Base-by-base conservation (phyloP, 2,113 vertebrate genomes). In the Oxygymnocypris stewartii region DNA sequence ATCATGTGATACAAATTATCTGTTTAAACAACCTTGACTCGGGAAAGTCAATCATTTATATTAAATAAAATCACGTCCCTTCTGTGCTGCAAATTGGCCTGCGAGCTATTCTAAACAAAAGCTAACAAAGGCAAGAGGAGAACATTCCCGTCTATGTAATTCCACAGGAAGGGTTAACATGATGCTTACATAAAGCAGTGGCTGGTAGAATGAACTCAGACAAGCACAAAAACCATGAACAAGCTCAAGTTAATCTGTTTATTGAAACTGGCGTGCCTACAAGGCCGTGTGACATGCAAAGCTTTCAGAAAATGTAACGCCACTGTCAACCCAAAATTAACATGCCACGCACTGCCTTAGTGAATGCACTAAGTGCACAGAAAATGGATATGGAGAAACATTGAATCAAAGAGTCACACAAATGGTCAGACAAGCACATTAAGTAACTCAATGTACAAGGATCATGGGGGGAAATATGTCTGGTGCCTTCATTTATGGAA, bases 181-280 rank as follows among this genome's bases (percentile, higher is more conserved):
- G 54, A 57, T 79, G 78, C 54, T 80, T 40, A 67, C 79, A 67
- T 49, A 76, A 76, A n/a, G 73, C 42, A 49, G 2, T 11, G 57
- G 12, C 54, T 80, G 57, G 78, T 18, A 37, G 35, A 16, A 63
- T 80, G 23, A 67, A 47, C 37, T 47, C 59, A 10, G 59, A 4
- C 59, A 6, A 49, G 35, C 51, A 28, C 37, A 28, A 44, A 81
- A 82, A 47, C 59, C 79, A 65, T 82, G 40, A 82, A 82, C 79
- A 47, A 16, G 79, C 59, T 82, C n/a, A 28, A 67, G 40, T 82
- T 65, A 81, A 81, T 65, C 59, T 81, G 59, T 47, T 65, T 81
- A 67, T 82, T 82, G n/a, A 65, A 82, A 82, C 14, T 82, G 79
- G 59, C 79, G 8, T 82, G 79, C 65, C 40, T 82, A 82, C 79